Percentiles rank a stretch among this genome's conserved stretches.
These are phyloP conservation scores for Hoplias malabaricus DNA, from an alignment of 2,113 vertebrate species.

Conservation along the genomic window DNA sequence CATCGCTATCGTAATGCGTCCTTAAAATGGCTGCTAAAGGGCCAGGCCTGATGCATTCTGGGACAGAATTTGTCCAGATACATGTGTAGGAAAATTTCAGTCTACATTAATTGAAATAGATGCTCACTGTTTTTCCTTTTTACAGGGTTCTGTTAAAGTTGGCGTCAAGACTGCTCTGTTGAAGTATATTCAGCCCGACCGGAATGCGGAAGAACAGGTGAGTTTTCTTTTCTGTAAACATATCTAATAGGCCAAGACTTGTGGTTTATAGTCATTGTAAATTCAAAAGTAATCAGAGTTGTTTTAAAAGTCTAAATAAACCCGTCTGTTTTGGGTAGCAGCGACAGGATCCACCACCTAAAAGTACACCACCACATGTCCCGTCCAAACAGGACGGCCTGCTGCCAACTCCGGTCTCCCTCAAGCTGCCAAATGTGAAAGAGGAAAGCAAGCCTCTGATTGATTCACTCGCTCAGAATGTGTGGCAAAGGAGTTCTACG, in stretches of 20 bases:
- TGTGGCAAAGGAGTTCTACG: constrained; percentile 73
- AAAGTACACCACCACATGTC: no score
- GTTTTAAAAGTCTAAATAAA: no score
- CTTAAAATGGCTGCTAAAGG: not conserved
- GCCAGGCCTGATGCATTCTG: constrained; percentile 58
- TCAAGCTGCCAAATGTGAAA: constrained; percentile 47
- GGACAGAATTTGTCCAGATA: constrained; percentile 42
- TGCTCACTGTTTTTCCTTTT: constrained; percentile 61
- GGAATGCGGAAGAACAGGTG: constrained; percentile 58
- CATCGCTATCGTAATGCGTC: not conserved
- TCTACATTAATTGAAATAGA: not conserved
- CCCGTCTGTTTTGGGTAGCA: constrained; percentile 18
- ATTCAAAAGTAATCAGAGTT: no score
- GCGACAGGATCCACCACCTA: constrained; percentile 70
- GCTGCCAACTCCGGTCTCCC: constrained; percentile 57
- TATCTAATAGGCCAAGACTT: not conserved
- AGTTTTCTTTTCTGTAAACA: constrained; percentile 15
- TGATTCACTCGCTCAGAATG: constrained; percentile 53
- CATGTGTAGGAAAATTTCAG: constrained; percentile 22
- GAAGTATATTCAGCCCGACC: constrained; percentile 80
- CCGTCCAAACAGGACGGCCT: constrained; percentile 68
- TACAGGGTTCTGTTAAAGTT: constrained; percentile 89
- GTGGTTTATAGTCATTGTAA: no score
- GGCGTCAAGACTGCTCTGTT: constrained; percentile 86
- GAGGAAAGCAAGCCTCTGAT: constrained; percentile 52